Conservation (phyloP, 2,888 invertebrate genomes). For the Phaedon cochleariae region DNA sequence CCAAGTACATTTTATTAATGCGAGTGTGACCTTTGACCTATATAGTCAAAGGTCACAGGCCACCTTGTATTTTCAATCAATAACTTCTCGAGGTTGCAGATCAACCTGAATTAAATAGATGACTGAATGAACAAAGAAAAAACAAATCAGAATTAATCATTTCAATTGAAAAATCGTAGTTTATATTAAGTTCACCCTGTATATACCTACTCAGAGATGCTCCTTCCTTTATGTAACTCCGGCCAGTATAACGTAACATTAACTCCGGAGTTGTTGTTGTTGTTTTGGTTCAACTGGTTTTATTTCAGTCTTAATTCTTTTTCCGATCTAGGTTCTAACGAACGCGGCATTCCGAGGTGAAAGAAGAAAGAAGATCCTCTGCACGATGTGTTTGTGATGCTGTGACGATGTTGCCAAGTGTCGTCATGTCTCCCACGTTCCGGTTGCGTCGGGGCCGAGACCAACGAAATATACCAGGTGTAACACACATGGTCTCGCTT, state of each 20-base stretch:
- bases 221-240: neutral
- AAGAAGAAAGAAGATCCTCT: slow-evolving; percentile 20
- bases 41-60: no score
- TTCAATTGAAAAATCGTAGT: no score
- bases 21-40: no score
- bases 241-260: slow-evolving; percentile 11
- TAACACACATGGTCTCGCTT: no score
- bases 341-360: slow-evolving; percentile 29
- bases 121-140: no score
- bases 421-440: neutral
- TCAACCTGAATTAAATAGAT: no score
- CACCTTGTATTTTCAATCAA: no score
- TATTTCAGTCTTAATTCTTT: slow-evolving; percentile 14
- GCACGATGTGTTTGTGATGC: slow-evolving; percentile 9
- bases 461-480: no score
- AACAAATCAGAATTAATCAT: no score
- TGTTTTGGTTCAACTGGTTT: slow-evolving; percentile 17
- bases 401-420: slow-evolving; percentile 16
- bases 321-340: slow-evolving; percentile 26
- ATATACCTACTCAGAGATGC: neutral
- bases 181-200: neutral
- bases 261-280: slow-evolving; percentile 11
- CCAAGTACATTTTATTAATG: no score
- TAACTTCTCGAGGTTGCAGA: no score
- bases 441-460: neutral